Percentiles rank a stretch among this genome's conserved stretches.
These are phyloP conservation scores for Lithophane semibrunnea DNA, from an alignment of 2,888 invertebrate species.

Conservation along the genomic window DNA sequence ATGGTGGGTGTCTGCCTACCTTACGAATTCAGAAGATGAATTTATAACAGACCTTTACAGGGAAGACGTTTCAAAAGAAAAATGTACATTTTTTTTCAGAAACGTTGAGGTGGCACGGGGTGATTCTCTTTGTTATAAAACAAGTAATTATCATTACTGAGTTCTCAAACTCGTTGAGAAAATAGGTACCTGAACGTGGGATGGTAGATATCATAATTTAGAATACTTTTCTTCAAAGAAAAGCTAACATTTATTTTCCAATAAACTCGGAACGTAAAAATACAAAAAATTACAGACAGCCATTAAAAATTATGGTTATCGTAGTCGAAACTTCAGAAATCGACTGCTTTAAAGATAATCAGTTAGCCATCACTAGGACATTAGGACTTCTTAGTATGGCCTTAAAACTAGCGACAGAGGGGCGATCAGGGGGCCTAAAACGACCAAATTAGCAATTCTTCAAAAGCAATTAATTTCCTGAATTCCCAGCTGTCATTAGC, in stretches of 20 bases:
- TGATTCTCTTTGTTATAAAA: slow-evolving; percentile 56
- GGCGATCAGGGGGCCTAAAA: background rate
- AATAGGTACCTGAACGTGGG: slow-evolving; percentile 26
- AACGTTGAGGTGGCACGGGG: slow-evolving; percentile 58
- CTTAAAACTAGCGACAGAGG: background rate
- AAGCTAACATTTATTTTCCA: slow-evolving; percentile 24
- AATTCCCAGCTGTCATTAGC: too few relatives aligned
- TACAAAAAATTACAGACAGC: slow-evolving; percentile 1
- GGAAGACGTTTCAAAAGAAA: slow-evolving; percentile 64
- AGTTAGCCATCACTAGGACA: background rate
- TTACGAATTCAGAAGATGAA: slow-evolving; percentile 73
- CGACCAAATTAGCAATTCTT: too few relatives aligned
- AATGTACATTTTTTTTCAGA: slow-evolving; percentile 60
- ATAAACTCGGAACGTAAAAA: slow-evolving; percentile 5
- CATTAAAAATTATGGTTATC: background rate
- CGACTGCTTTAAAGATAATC: background rate
- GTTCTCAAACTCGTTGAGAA: slow-evolving; percentile 54
- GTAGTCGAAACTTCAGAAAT: background rate
- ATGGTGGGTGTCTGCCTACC: slow-evolving; percentile 67
- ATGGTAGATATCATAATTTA: slow-evolving; percentile 39
- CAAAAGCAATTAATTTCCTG: too few relatives aligned
- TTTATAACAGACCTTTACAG: slow-evolving; percentile 69
- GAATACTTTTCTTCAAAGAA: slow-evolving; percentile 28
- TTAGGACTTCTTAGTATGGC: background rate
- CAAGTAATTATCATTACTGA: slow-evolving; percentile 53